Evolutionary conservation across 2,113 vertebrate genomes (phyloP), one percentile per base, ranked within the genome.

Genomic region (Hylia prasina): DNA sequence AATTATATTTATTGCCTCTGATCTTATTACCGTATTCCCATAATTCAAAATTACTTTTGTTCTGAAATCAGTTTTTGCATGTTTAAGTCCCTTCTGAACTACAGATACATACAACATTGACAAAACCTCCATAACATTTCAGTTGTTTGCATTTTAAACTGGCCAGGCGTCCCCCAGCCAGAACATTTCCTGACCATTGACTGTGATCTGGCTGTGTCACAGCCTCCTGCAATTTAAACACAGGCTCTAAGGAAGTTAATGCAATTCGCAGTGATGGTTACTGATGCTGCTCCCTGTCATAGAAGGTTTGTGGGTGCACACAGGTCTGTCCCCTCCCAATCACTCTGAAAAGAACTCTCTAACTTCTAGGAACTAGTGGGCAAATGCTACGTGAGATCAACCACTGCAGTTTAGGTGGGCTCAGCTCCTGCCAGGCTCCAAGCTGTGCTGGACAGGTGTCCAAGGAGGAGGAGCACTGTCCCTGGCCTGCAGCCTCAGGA

Each of bases 301-400:
- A 68, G 87, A 72, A 72, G 82, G 73, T 53, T 51, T 87, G 76
- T 47, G 56, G 40, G 82, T 87, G 87, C 86, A 54, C 73, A 71
- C 3, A 23, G 53, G 35, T 91, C 44, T 70, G 44, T 42, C 88
- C 80, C 70, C 15, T 22, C 45, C 73, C 65, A 85, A 72, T 90
- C 91, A 72, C 53, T 90, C 44, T 27, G 27, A 76, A 92, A 96
- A 90, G 57, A 91, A 95, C 97, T 97, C 95, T 92, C 47, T 76
- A 95, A 37, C 33, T 86, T 91, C 9, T 23, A 53, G 33, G 95
- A 87, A 72, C 61, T 51, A 53, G 58, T 89, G 60, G 83, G 78
- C 93, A 96, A 88, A 93, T 72, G 70, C 91, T 93, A 82, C 96
- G 47, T 85, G 96, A 94, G 96, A 95, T 91, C 92, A 87, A 54